Evolutionary conservation across 1,140 invertebrate species (phyloP), one percentile per base, ranked within the genome.

Genomic region (Aleiodes sp.): DNA sequence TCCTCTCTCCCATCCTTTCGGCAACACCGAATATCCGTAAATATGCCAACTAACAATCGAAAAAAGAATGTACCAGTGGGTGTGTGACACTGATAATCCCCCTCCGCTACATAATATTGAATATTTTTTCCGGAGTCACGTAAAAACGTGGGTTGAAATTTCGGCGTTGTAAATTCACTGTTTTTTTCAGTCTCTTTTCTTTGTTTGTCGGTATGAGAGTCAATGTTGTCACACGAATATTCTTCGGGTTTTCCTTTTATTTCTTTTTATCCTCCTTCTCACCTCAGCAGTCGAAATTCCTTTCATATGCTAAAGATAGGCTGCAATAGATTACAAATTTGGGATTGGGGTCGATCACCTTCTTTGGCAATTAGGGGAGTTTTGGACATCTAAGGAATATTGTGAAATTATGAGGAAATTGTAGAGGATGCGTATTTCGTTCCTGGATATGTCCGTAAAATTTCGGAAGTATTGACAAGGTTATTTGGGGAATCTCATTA

Each of bases 11-110:
- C 46, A 10, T 10, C 2, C 26, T 52, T 7, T 52, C 26, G 46
- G 26, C 26, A 21, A 52, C 8, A 21, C 21, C 7, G 46, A 52
- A 52, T 59, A 28, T 59, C 56, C 28, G 29, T 59, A 59, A 59
- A 59, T 26, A 59, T 31, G 28, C 29, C 56, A 37, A 10, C 35
- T 12, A 52, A 65, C 43, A 65, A 43, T 64, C 14, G 28, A 4
- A 31, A 65, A 52, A 65, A 14, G 31, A 31, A 52, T 52, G 43
- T 65, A 52, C 33, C 6, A 14, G 65, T 67, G 56, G 65, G 52
- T 56, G n/a, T 33, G 56, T 67, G 52, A 59, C 65, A 59, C 43
- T 67, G 56, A 46, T 68, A 68, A 68, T 68, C 66, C 66, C n/a
- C n/a, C n/a, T n/a, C n/a, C 37, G 28, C 43, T 52, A 37, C 33